Conservation (phyloP, 2,113 vertebrate species). For the Lagopus leucura region DNA sequence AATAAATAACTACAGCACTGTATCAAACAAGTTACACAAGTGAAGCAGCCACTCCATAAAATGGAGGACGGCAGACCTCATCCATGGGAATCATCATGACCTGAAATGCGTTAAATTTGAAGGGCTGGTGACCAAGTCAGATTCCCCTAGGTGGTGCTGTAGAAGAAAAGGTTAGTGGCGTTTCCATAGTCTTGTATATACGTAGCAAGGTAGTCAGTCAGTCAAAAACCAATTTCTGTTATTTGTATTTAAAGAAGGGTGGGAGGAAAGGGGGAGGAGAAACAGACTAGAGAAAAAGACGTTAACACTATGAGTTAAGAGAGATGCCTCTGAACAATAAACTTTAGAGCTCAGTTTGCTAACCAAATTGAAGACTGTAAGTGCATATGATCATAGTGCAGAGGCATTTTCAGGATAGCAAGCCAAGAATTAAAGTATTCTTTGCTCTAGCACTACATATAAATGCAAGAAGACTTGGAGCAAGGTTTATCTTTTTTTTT, state of each 20-base stretch:
- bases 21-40: not conserved
- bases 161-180: not conserved
- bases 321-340: not conserved
- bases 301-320: not conserved
- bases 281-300: not conserved
- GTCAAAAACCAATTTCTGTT: no score
- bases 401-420: not conserved
- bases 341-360: not conserved
- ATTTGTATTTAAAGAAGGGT: not conserved
- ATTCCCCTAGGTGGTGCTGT: constrained; percentile 24
- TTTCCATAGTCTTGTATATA: not conserved
- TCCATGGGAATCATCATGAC: not conserved
- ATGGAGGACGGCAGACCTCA: not conserved
- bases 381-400: not conserved
- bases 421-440: not conserved
- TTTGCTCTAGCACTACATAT: not conserved
- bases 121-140: not conserved
- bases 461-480: not conserved
- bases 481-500: not conserved
- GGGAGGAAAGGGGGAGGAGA: not conserved
- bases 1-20: not conserved
- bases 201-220: not conserved
- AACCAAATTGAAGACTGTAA: not conserved
- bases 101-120: not conserved
- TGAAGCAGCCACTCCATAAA: not conserved